Base-by-base conservation (phyloP, 2,888 invertebrate genomes). In the Automeris io region DNA sequence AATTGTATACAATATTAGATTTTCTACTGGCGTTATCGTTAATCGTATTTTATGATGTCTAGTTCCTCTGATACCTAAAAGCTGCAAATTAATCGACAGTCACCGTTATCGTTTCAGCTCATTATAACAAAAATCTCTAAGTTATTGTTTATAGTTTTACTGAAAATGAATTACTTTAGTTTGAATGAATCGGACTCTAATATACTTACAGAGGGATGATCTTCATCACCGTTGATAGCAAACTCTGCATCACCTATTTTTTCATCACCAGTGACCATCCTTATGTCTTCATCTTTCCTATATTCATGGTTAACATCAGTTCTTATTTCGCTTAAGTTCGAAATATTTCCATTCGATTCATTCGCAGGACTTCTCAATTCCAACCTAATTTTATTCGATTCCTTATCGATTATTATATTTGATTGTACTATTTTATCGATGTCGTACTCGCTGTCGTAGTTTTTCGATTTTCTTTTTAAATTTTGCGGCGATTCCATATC, bases 321-420 rank as follows among this genome's bases (percentile, higher is more conserved):
- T 38, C 18, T 41, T 35, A 29, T 16, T 13, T 22, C 40, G 13
- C 46, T 47, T 7, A 45, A 43, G 34, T 49, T 49, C 26, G 52
- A 50, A 41, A 52, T 57, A 40, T 54, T 53, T 16, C 43, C 43
- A 39, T 51, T 58, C 13, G 49, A 45, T 9, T 47, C 51, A 35
- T 49, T 54, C 57, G 13, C n/a, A 5, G 70, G 60, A 40, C 71
- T 61, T 39, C 80, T 61, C 34, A 81, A 43, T 45, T 78, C 76
- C 8, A 83, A 47, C 39, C 81, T 53, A 31, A 78, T 72, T 49
- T 72, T 78, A 51, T 57, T 64, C 5, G 69, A 57, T 47, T 73
- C 71, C 33, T 75, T 78, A 49, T 75, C 74, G 45, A 73, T 70
- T 46, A 67, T 69, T 39, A 75, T 75, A 51, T 72, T 76, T 40